Base-by-base conservation (phyloP, 2,113 vertebrate genomes). In the Nibea albiflora region DNA sequence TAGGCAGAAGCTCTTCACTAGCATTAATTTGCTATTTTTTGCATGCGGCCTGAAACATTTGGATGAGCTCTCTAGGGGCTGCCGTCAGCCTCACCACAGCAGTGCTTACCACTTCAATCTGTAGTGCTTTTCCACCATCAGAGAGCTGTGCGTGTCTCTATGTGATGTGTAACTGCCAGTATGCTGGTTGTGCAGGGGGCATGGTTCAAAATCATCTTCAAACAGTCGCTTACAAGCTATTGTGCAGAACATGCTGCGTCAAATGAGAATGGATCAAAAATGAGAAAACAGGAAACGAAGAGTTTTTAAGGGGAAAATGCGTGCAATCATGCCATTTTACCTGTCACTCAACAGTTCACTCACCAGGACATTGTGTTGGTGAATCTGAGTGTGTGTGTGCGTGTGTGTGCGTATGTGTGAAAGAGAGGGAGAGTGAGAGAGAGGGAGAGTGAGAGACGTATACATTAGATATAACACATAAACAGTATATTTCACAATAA, bases 1-100 rank as follows among this genome's bases (percentile, higher is more conserved):
- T 90, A 89, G 92, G 91, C 82, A 90, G 89, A 81, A 83, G 81
- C 91, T 77, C 95, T 95, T 94, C 94, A 95, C 82, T 94, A 89
- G 93, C 92, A 95, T 95, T 95, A 93, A 95, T 95, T 94, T 92
- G 90, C 93, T 92, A 95, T 95, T 95, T 95, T 95, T 95, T 93
- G 66, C 90, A 90, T 89, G 90, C 76, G 69, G 86, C 90, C 93
- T 94, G 91, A 95, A 94, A 94, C 76, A 80, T 94, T 95, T 94
- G 91, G 86, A 95, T 94, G 93, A 93, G 91, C 91, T 93, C 93
- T 95, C 91, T 35, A 86, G 91, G 86, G 92, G 85, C 77, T 71
- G 76, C 65, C 49, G 80, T 84, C 91, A 91, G 87, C 91, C 77
- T 90, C 84, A 84, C 78, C 56, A 80, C 71, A 56, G 88, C 90